Evolutionary conservation across 2,113 vertebrate genomes (phyloP).

Genomic region (Cygnus atratus): DNA sequence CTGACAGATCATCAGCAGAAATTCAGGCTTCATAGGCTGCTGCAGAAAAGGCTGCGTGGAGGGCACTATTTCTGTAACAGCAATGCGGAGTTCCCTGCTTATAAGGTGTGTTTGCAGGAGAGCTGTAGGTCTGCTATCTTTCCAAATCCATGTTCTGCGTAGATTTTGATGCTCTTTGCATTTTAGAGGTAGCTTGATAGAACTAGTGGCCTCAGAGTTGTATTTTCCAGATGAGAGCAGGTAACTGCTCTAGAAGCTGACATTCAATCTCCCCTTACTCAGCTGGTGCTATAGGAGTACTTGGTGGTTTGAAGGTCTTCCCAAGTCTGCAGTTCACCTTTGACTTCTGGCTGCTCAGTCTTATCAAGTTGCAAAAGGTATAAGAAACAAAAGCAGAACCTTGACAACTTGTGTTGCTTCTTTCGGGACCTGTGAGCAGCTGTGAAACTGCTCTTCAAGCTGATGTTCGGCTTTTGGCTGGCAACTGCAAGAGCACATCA

Average conservation of each 20-base stretch:
- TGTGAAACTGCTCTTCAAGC: not conserved
- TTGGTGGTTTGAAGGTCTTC: not conserved
- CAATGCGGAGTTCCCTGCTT: not conserved
- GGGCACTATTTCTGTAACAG: not conserved
- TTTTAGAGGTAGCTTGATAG: not conserved
- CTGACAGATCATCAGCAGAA: not conserved
- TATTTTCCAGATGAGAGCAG: not conserved
- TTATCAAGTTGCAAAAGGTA: not conserved
- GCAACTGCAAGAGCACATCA: not conserved
- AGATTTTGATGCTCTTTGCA: not conserved
- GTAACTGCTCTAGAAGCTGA: not conserved
- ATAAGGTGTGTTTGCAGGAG: not conserved
- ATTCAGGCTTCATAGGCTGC: not conserved
- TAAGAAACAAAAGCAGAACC: not conserved
- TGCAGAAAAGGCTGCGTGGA: not conserved
- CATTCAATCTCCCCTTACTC: not conserved
- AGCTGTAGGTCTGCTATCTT: not conserved
- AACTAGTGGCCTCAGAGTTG: not conserved
- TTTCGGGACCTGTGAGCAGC: not conserved
- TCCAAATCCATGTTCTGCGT: not conserved
- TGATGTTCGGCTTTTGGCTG: not conserved
- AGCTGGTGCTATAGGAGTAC: rapidly evolving
- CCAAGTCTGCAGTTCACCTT: not conserved
- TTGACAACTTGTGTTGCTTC: not conserved
- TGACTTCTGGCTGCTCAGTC: not conserved